A percentile compares a stretch with the other conserved stretches of the same genome.
Conservation (phyloP, 1,140 invertebrate genomes). For the Yoshiicerus persimilis region DNA sequence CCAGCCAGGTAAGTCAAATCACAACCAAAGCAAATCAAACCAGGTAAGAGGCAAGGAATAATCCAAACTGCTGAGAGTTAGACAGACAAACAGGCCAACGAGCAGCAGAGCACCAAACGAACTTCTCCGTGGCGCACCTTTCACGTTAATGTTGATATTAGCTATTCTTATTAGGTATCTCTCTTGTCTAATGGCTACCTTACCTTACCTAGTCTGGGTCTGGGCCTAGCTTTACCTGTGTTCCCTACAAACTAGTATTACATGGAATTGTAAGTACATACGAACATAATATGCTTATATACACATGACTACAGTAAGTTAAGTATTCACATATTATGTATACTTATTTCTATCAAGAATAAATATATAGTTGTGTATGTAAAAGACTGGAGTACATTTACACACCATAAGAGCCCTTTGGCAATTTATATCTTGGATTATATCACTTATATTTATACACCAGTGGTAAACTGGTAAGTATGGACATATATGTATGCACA, state of each 20-base stretch:
- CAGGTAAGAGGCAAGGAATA: not conserved
- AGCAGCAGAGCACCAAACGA: constrained; percentile 1
- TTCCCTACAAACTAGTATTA: not conserved
- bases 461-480: not conserved
- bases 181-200: constrained; percentile 18
- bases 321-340: not conserved
- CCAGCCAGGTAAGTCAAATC: constrained; percentile 3
- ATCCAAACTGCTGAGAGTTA: not conserved
- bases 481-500: too few species aligned
- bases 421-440: not conserved
- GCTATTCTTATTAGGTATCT: constrained; percentile 16
- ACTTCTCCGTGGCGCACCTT: constrained; percentile 13
- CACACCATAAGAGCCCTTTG: not conserved
- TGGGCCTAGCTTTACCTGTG: not conserved
- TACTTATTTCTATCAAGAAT: too few species aligned
- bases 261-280: not conserved
- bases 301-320: too few species aligned
- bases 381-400: not conserved
- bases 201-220: not conserved
- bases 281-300: too few species aligned
- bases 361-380: not conserved
- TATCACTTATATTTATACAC: not conserved
- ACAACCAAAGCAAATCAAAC: constrained; percentile 7
- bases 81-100: constrained; percentile 1
- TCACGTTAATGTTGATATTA: constrained; percentile 18